These are phyloP conservation scores for Drosophila paranaensis DNA, from an alignment of 2,888 invertebrate genomes.

Conservation along the genomic window DNA sequence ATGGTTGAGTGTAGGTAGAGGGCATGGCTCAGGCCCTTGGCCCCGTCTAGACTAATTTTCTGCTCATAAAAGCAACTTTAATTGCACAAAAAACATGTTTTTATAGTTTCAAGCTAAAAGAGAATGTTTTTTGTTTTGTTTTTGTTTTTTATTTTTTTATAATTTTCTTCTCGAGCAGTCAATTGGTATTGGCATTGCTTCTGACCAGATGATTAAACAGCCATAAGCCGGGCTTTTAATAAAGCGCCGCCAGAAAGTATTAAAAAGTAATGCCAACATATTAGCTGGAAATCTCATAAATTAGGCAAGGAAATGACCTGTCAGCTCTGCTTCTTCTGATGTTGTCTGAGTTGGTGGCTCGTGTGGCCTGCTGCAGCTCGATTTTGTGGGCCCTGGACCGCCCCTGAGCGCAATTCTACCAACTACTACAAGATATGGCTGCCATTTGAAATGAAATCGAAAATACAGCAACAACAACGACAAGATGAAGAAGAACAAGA, in stretches of 20 bases:
- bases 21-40: slow-evolving; percentile 21
- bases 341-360: background rate
- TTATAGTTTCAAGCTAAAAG: slow-evolving; percentile 63
- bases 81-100: slow-evolving; percentile 59
- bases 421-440: slow-evolving; percentile 54
- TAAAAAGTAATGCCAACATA: slow-evolving; percentile 73
- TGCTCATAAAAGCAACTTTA: slow-evolving; percentile 67
- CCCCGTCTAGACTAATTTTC: slow-evolving; percentile 64
- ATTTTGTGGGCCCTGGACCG: slow-evolving; percentile 33
- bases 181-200: slow-evolving; percentile 37
- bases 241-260: slow-evolving; percentile 40
- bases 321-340: slow-evolving; percentile 39
- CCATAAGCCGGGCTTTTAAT: slow-evolving; percentile 59
- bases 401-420: slow-evolving; percentile 46
- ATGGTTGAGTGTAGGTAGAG: background rate
- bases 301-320: slow-evolving; percentile 78
- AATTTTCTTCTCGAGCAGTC: slow-evolving; percentile 18
- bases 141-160: background rate
- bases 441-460: slow-evolving; percentile 77
- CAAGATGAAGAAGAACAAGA: background rate
- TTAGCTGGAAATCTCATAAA: slow-evolving; percentile 81
- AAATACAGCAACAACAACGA: slow-evolving; percentile 48
- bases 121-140: slow-evolving; percentile 11
- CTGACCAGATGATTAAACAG: slow-evolving; percentile 67
- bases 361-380: slow-evolving; percentile 2